Base-by-base conservation (phyloP, 2,888 invertebrate genomes). In the Nomada goodeniana region DNA sequence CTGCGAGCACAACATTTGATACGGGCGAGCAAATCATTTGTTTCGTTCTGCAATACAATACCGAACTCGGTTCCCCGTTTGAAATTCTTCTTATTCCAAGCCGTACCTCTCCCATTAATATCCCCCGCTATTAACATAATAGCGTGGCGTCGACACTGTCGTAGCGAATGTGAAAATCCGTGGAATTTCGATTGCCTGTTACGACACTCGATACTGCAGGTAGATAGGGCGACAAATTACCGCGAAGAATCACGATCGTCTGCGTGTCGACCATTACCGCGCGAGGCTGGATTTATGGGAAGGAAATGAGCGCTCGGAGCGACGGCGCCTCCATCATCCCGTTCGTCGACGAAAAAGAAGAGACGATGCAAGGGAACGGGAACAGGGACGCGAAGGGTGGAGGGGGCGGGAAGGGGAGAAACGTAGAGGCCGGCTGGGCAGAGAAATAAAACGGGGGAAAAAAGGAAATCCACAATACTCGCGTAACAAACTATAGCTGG, bases 391-490 rank as follows among this genome's bases (percentile, higher is more conserved):
- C 3, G 47, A 47, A 55, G 60, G 53, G 47, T 3, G 47, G 15
- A 55, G 60, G 53, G 23, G 36, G 26, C 52, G 36, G 20, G 23
- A 15, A 26, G 59, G 15, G 61, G 47, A 42, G 68, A 36, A 68
- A 42, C 67, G 23, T 23, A 18, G 11, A 42, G 68, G 55, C 65
- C 64, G n/a, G 7, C 57, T 3, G 57, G 63, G 53, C 36, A 36
- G 44, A 36, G 67, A 69, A 85, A 82, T 67, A 55, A 72, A 71
- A 75, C 69, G 65, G 36, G 50, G 52, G 64, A 53, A 53, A 70
- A 74, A 76, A 76, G 70, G 84, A 87, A 86, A 89, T 86, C 84
- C 86, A 89, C 88, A 88, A 89, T 89, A 88, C 79, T 64, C 77
- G 63, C 82, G 87, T 81, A 84, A 88, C 86, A 88, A 88, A 88